phyloP scores from a whole-genome alignment of 2,113 vertebrate species.

The Eretmochelys imbricata region DNA sequence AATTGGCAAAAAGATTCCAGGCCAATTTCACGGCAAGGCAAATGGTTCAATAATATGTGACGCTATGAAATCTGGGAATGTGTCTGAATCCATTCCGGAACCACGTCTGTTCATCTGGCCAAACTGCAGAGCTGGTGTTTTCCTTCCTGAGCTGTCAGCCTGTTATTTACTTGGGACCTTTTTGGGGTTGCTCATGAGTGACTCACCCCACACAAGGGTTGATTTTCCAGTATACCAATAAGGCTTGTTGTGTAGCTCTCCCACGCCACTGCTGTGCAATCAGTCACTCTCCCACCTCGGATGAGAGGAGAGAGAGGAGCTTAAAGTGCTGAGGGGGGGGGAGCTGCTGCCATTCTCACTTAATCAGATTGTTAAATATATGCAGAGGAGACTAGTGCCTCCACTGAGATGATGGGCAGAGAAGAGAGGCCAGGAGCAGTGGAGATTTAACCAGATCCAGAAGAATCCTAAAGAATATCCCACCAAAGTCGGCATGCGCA shows the following conservation, averaged over 20 bases:
- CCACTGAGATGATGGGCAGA: background rate
- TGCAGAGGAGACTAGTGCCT: background rate
- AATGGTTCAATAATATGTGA: background rate
- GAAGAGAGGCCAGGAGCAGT: background rate
- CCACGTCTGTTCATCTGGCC: background rate
- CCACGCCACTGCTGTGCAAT: background rate
- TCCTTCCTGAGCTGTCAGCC: background rate
- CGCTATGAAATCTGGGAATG: background rate
- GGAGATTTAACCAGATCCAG: background rate
- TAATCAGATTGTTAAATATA: slow-evolving; percentile 3
- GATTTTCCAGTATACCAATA: background rate
- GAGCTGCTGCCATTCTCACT: background rate
- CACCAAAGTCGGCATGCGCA: background rate
- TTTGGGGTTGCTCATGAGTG: background rate
- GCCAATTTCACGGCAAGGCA: background rate
- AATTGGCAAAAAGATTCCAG: background rate
- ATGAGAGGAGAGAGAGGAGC: background rate
- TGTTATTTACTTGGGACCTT: background rate
- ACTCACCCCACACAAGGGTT: background rate
- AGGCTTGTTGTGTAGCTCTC: background rate
- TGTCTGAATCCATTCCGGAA: background rate
- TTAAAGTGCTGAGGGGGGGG: background rate
- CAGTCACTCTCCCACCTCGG: background rate
- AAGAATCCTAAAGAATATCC: background rate
- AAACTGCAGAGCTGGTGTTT: background rate